A percentile compares a stretch with the other conserved stretches of the same genome.
phyloP scores from a whole-genome alignment of 2,888 invertebrate genomes.

The Blera fallax region DNA sequence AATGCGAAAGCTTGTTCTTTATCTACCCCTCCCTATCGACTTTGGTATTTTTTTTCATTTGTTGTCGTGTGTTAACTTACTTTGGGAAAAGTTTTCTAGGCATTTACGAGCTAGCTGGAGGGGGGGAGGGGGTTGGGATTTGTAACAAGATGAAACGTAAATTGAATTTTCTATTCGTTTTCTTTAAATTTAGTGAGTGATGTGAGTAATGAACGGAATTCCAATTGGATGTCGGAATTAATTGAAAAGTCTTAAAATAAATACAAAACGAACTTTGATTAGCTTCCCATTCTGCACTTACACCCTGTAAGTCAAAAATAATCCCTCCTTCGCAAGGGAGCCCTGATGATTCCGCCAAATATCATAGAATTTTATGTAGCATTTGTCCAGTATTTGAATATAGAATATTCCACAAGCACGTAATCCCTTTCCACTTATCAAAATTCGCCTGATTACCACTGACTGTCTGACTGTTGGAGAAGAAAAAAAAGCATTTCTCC shows the following conservation, averaged over 20 bases:
- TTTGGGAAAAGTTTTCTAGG: constrained; percentile 55
- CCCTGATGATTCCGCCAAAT: no score
- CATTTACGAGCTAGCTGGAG: constrained; percentile 39
- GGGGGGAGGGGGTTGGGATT: neutral
- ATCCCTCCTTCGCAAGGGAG: no score
- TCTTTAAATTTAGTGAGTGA: constrained; percentile 19
- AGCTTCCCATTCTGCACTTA: no score
- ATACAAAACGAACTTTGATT: neutral
- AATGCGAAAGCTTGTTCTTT: constrained; percentile 51
- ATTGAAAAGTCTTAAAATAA: constrained; percentile 16
- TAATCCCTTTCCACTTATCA: neutral
- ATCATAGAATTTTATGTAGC: neutral
- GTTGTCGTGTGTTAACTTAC: constrained; percentile 64
- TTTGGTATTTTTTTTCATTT: constrained; percentile 29
- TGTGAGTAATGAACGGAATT: constrained; percentile 34
- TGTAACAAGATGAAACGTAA: constrained; percentile 65
- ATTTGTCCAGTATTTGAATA: neutral
- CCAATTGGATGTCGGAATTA: constrained; percentile 32
- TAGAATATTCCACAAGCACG: neutral
- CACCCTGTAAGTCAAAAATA: no score
- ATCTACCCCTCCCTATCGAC: constrained; percentile 31
- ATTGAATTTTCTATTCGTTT: constrained; percentile 63
- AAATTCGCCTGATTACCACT: neutral
- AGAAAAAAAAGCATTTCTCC: neutral
- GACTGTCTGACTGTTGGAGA: no score